Evolutionary conservation across 2,113 vertebrate genomes (phyloP).

Genomic region (Mesoclemmys tuberculata): DNA sequence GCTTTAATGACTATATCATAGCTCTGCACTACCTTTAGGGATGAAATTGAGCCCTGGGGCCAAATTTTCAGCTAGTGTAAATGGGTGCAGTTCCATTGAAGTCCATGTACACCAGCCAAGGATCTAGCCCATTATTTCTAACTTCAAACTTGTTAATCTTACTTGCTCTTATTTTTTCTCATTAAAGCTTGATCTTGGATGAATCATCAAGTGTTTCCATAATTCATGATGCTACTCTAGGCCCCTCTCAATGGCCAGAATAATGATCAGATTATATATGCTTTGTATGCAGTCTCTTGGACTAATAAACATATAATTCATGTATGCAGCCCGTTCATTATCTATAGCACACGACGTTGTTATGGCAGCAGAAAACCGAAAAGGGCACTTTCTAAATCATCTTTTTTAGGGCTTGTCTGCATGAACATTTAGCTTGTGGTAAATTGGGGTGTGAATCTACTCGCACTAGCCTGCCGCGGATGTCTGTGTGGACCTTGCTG

Average conservation of each 20-base stretch:
- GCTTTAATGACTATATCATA: not conserved
- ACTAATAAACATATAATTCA: constrained; percentile 29
- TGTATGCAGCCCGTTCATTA: not conserved
- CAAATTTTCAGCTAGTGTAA: not conserved
- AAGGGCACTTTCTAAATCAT: not conserved
- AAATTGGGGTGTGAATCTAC: no score
- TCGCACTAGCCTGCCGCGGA: no score
- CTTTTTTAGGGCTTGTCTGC: not conserved
- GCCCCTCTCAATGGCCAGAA: not conserved
- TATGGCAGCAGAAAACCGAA: constrained; percentile 14
- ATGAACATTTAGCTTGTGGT: no score
- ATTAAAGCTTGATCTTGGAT: constrained; percentile 25
- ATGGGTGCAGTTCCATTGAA: fast-evolving
- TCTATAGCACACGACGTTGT: not conserved
- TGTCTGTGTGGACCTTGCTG: no score
- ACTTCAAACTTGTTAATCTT: not conserved
- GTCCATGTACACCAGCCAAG: not conserved
- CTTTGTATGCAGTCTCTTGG: not conserved
- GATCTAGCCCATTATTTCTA: constrained; percentile 1
- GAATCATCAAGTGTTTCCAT: constrained; percentile 28
- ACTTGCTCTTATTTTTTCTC: constrained; percentile 38
- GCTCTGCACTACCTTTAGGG: not conserved
- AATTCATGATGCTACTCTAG: constrained; percentile 32
- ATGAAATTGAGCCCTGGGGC: not conserved
- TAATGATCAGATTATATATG: constrained; percentile 21